Evolutionary conservation across 2,888 invertebrate species (phyloP), one percentile per base, ranked within the genome.

Genomic region (Osedax frankpressi): DNA sequence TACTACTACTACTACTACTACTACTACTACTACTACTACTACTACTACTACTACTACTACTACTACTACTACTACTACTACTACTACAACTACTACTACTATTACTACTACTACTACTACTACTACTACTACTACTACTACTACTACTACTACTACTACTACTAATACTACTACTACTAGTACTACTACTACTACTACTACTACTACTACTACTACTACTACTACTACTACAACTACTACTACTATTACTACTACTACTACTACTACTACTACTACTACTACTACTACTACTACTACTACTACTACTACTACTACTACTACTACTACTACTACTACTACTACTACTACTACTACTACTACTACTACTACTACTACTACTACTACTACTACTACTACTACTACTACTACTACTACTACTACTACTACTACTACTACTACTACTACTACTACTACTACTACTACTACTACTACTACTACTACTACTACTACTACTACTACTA

Each of bases 1-100:
- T 3, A 3, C 69, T 69, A 69, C 69, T 3, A 3, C 69, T 69
- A 69, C 69, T 3, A 3, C 69, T 69, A 69, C 69, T 3, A 3
- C 69, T 69, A 69, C 69, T 3, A 3, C 28, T 69, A 69, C 69
- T 3, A 3, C 69, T 69, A 69, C 69, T 3, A 3, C 69, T 69
- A 69, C 3, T 3, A 3, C 69, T 69, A 69, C 69, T 3, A 3
- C 69, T 69, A 69, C 3, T 3, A 3, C 69, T 2, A 69, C 69
- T 24, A 3, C 69, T 24, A 69, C 69, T 69, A 1, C 69, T 24
- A 69, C 69, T 3, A 3, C 69, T 2, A 69, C 25, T 3, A 69
- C 69, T 69, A 69, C 69, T 69, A 69, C 69, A 2, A 24, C 69
- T 69, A 3, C 69, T 3, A 3, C 69, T 69, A 27, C 69, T 3